A percentile compares a stretch with the other conserved stretches of the same genome.
These are phyloP conservation scores for Miltochrista miniata DNA, from an alignment of 2,888 invertebrate genomes.

Conservation along the genomic window DNA sequence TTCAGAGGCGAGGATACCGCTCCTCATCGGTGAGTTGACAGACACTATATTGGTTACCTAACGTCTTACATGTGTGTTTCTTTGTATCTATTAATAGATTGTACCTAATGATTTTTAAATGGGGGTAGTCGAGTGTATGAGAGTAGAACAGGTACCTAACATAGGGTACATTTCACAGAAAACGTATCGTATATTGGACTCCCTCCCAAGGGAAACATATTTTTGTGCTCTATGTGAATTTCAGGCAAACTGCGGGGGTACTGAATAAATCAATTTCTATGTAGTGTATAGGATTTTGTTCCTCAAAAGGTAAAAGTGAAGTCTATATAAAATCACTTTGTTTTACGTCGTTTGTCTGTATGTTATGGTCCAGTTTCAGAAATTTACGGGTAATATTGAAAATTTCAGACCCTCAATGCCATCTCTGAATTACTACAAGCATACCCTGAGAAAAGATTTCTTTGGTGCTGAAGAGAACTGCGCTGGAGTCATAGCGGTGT, in stretches of 20 bases:
- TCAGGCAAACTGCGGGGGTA: too few species aligned
- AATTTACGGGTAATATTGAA: background rate
- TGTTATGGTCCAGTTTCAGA: too few species aligned
- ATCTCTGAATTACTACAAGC: slow-evolving; percentile 89
- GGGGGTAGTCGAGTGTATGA: too few species aligned
- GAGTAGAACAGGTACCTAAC: too few species aligned
- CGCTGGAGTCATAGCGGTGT: slow-evolving; percentile 90
- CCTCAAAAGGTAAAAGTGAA: background rate
- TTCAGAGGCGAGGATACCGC: slow-evolving; percentile 87
- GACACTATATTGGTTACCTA: background rate
- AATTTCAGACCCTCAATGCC: slow-evolving; percentile 88
- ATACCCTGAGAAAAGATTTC: slow-evolving; percentile 86
- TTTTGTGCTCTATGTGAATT: too few species aligned
- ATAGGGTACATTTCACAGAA: background rate
- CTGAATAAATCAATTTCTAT: background rate
- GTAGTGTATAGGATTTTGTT: background rate
- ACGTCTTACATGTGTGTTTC: too few species aligned
- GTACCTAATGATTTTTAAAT: too few species aligned
- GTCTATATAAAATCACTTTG: too few species aligned
- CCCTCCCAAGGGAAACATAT: too few species aligned
- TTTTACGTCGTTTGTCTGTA: too few species aligned
- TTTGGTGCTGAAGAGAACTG: slow-evolving; percentile 85
- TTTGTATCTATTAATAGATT: too few species aligned
- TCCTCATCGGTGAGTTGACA: slow-evolving; percentile 80
- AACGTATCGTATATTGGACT: too few species aligned